Percentiles rank a stretch among this genome's conserved stretches.
Conservation (phyloP, 2,888 invertebrate genomes). For the Polydrusus cervinus region DNA sequence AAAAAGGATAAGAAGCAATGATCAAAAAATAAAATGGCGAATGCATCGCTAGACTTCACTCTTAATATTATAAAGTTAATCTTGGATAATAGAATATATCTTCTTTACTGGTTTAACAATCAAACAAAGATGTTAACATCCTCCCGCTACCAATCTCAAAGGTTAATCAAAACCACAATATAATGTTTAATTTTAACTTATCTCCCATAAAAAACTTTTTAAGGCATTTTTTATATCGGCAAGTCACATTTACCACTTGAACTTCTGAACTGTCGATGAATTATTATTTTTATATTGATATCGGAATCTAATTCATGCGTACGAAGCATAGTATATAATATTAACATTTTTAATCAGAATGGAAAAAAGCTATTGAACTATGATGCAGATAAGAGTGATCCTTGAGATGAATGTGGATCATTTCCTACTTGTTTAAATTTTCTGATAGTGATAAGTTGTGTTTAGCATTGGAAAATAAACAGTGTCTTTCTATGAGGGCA, state of each 20-base stretch:
- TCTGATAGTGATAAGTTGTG: neutral
- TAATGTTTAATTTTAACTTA: conserved; percentile 1
- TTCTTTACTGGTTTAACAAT: neutral
- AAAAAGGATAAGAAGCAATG: too few species aligned
- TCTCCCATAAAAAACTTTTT: neutral
- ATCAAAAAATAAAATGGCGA: too few species aligned
- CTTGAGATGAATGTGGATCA: conserved; percentile 29
- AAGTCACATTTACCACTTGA: conserved; percentile 28
- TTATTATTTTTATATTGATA: conserved; percentile 31
- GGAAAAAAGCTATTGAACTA: conserved; percentile 12
- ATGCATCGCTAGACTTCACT: too few species aligned
- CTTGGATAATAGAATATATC: neutral
- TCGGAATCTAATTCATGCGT: conserved; percentile 35
- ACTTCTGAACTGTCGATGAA: conserved; percentile 18
- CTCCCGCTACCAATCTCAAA: neutral
- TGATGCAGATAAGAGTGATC: conserved; percentile 20
- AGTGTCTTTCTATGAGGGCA: too few species aligned
- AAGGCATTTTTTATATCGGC: conserved; percentile 15
- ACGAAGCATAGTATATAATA: conserved; percentile 31
- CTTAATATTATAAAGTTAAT: neutral
- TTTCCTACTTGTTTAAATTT: conserved; percentile 28
- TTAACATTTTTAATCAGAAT: conserved; percentile 4
- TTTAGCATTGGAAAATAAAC: too few species aligned
- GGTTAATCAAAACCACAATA: neutral
- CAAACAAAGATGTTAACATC: neutral